Evolutionary conservation across 2,797 vertebrate species (phyloP).

Genomic region (Hippoglossus hippoglossus): DNA sequence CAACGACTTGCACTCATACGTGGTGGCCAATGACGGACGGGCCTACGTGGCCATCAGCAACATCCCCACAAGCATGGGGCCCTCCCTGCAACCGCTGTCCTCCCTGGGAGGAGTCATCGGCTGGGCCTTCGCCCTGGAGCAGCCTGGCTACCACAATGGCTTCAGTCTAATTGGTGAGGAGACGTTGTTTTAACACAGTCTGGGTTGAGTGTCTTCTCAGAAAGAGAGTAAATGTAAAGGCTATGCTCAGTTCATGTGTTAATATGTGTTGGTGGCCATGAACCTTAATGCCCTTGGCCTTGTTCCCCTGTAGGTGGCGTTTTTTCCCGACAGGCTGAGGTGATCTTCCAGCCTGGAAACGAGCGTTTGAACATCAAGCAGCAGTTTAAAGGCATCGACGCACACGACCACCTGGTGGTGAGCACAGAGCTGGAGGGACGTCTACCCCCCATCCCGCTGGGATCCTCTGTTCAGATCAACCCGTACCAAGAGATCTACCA

Average conservation of each 20-base stretch:
- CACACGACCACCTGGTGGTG: constrained; percentile 93
- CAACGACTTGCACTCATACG: constrained; percentile 93
- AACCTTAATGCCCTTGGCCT: background rate
- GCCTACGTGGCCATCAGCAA: constrained; percentile 94
- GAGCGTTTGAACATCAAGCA: constrained; percentile 90
- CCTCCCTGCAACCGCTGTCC: constrained; percentile 89
- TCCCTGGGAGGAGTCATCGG: constrained; percentile 93
- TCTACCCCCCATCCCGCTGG: constrained; percentile 84
- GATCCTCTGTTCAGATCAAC: constrained; percentile 87
- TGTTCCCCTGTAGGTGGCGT: constrained; percentile 84
- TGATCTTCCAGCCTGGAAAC: constrained; percentile 88
- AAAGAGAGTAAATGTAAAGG: background rate
- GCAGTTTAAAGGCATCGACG: constrained; percentile 91
- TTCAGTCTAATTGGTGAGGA: constrained; percentile 90
- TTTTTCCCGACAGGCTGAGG: constrained; percentile 90
- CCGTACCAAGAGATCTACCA: constrained; percentile 93
- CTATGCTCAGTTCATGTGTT: too few species aligned
- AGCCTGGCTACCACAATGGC: constrained; percentile 90
- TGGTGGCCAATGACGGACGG: constrained; percentile 94
- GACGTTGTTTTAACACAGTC: background rate
- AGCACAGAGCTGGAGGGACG: constrained; percentile 90
- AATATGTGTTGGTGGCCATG: background rate
- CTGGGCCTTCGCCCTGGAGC: constrained; percentile 96
- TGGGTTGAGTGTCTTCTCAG: background rate
- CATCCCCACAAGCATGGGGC: constrained; percentile 84